These are phyloP conservation scores for Prochilodus magdalenae DNA, from an alignment of 2,113 vertebrate species.

Conservation along the genomic window DNA sequence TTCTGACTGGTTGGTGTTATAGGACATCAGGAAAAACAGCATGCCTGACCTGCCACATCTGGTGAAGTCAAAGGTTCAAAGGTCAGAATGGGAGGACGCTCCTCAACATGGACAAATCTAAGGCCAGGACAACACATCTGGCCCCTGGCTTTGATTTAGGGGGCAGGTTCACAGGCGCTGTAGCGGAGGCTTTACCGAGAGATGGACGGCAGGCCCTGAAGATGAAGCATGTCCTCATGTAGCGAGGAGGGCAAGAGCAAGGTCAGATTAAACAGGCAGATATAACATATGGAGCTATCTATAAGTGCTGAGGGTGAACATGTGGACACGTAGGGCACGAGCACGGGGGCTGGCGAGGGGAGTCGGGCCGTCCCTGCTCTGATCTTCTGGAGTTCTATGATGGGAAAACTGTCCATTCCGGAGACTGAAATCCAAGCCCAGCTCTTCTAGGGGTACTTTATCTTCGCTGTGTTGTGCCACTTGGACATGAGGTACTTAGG, in stretches of 20 bases:
- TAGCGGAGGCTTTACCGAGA: slow-evolving; percentile 46
- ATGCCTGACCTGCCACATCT: slow-evolving; percentile 4
- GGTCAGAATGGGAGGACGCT: slow-evolving; percentile 21
- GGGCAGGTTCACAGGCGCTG: slow-evolving; percentile 58
- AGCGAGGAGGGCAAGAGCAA: slow-evolving; percentile 47
- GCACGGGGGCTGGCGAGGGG: no score
- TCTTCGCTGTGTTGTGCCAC: no score
- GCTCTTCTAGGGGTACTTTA: no score
- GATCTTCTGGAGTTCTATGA: no score
- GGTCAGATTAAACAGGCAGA: slow-evolving; percentile 11
- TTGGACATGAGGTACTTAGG: no score
- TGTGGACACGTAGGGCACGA: not conserved
- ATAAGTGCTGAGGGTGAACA: slow-evolving; percentile 6
- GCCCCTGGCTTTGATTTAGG: slow-evolving; percentile 61
- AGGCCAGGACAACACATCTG: slow-evolving; percentile 37
- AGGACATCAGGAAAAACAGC: not conserved
- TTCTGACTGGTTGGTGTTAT: no score
- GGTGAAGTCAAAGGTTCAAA: slow-evolving; percentile 21
- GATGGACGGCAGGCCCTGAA: slow-evolving; percentile 44
- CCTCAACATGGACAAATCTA: not conserved
- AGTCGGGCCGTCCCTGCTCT: no score
- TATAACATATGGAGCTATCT: slow-evolving; percentile 3
- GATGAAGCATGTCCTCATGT: slow-evolving; percentile 39
- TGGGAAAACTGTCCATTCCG: no score
- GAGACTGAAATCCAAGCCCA: no score